Evolutionary conservation across 2,113 vertebrate species (phyloP).

Genomic region (Suncus etruscus): DNA sequence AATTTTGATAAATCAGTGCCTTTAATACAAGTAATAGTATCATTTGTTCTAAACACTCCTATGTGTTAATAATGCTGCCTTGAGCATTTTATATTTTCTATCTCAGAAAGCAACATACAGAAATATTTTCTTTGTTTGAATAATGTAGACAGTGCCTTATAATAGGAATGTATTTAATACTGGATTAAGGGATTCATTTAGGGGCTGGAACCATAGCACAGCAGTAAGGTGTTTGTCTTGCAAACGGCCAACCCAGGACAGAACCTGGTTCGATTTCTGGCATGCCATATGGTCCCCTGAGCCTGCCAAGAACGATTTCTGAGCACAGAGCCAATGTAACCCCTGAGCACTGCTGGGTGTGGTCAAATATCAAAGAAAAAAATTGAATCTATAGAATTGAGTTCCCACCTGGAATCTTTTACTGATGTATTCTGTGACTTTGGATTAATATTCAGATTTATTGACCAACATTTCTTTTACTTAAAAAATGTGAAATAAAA

Average conservation of each 20-base stretch:
- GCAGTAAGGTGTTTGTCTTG: too few relatives aligned
- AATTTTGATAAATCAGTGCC: background rate
- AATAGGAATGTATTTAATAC: constrained; percentile 22
- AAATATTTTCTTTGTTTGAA: constrained; percentile 31
- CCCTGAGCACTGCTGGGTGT: too few relatives aligned
- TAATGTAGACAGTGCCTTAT: background rate
- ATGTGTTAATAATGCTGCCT: constrained; percentile 4
- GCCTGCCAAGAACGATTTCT: too few relatives aligned
- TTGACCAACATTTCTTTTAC: background rate
- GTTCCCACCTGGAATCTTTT: constrained; percentile 26
- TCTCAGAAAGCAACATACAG: background rate
- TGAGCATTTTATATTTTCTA: constrained; percentile 21
- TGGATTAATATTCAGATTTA: constrained; percentile 42
- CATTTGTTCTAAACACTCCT: background rate
- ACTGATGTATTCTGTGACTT: constrained; percentile 8
- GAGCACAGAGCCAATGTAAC: too few relatives aligned
- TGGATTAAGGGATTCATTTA: background rate
- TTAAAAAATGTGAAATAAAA: constrained; percentile 38
- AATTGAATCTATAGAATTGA: background rate
- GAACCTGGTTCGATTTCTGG: too few relatives aligned
- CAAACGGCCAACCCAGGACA: too few relatives aligned
- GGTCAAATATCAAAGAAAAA: background rate
- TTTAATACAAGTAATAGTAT: constrained; percentile 22
- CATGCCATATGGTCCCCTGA: too few relatives aligned
- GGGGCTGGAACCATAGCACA: too few relatives aligned